phyloP scores from a whole-genome alignment of 2,797 vertebrate species.

The Paramormyrops hopkinsi region DNA sequence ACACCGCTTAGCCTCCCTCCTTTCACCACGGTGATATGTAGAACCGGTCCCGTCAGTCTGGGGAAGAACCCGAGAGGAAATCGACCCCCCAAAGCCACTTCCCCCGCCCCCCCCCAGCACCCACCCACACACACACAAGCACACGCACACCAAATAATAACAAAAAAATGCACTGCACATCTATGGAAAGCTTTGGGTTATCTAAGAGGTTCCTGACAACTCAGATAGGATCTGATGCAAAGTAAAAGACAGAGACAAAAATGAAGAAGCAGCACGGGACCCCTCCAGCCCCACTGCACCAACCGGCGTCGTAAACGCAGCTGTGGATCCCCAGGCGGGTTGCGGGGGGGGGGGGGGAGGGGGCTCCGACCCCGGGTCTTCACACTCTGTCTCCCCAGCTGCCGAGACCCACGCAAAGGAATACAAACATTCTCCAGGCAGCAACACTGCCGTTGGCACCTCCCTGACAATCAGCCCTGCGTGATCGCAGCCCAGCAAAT shows the following conservation, averaged over 20 bases:
- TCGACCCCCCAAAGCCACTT: background rate
- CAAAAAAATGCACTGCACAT: background rate
- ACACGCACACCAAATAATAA: slow-evolving; percentile 21
- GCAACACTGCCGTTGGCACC: background rate
- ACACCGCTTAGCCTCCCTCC: background rate
- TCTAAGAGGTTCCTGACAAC: slow-evolving; percentile 11
- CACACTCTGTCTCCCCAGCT: background rate
- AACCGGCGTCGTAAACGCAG: background rate
- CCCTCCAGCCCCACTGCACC: background rate
- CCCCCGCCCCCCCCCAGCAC: background rate
- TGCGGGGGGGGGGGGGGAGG: background rate
- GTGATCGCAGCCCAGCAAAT: background rate
- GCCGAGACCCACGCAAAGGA: background rate
- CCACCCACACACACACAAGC: slow-evolving; percentile 25
- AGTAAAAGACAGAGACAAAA: slow-evolving; percentile 10
- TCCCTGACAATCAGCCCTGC: background rate
- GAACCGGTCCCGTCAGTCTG: background rate
- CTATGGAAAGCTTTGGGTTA: background rate
- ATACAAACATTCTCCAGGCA: background rate
- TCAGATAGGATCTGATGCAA: slow-evolving; percentile 20
- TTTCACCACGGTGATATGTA: background rate
- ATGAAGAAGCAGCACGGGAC: background rate
- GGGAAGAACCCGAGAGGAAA: background rate
- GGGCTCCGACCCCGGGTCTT: background rate
- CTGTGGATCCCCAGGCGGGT: background rate